Evolutionary conservation across 1,140 invertebrate genomes (phyloP), one percentile per base, ranked within the genome.

Genomic region (Neodiprion fabricii): DNA sequence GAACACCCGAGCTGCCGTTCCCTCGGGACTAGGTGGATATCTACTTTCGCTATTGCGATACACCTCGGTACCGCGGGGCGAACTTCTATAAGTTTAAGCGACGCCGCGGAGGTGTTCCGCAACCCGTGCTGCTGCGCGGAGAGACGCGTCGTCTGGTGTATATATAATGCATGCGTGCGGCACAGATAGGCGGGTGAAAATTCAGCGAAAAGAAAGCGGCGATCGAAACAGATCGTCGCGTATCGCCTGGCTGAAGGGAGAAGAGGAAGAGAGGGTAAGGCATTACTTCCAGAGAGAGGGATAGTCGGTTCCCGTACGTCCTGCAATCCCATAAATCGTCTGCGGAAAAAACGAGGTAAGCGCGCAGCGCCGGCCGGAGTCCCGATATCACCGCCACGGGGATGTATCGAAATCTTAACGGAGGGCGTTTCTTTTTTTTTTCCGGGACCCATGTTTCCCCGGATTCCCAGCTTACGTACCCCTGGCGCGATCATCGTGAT

Each of bases 231-330:
- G 28, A 78, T 79, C 75, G 75, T 79, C 78, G 74, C 40, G 69
- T 77, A 73, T 50, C 53, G 68, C 73, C 21, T 47, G n/a, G 73
- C 49, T 28, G 71, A 70, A 70, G 67, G 72, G 77, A 78, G 72
- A 75, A 77, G 78, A 76, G 75, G 28, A 40, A 40, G 28, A 40
- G 28, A 40, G 28, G 28, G 28, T 40, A 4, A 40, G 75, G 79
- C 77, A 78, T 79, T 79, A 79, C 79, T 79, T 76, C 21, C 75
- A n/a, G 68, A 12, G 77, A 74, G 76, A 77, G 28, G 28, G 75
- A 79, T 78, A 78, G 76, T 73, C 72, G 61, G 71, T 74, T 79
- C 79, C 73, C 77, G 68, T 65, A 73, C 74, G 77, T 40, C 28
- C 28, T 40, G 28, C 2, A 40, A 79, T 79, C 79, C 77, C 79